Conservation (phyloP, 1,140 invertebrate genomes). For the Dendrolimus kikuchii region DNA sequence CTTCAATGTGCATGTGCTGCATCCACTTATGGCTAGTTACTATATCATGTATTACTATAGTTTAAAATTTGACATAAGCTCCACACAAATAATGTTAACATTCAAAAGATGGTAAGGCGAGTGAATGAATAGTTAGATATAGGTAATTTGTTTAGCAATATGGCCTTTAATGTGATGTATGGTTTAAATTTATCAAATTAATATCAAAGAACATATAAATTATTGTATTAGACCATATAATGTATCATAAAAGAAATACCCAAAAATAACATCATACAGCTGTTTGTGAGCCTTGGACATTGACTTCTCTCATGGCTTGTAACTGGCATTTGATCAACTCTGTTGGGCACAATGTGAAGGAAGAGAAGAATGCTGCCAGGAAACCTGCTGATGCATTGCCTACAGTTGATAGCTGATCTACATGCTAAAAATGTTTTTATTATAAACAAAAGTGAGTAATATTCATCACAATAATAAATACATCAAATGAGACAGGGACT, state of each 20-base stretch:
- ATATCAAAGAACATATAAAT: too few species aligned
- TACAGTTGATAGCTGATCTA: constrained; percentile 82
- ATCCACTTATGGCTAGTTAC: too few species aligned
- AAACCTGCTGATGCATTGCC: constrained; percentile 96
- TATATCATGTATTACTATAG: too few species aligned
- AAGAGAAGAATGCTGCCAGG: constrained; percentile 97
- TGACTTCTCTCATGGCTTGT: constrained; percentile 94
- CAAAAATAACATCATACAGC: constrained; percentile 58
- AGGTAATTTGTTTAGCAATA: too few species aligned
- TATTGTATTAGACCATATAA: too few species aligned
- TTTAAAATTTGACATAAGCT: too few species aligned
- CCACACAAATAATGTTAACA: too few species aligned
- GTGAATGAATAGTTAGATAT: too few species aligned
- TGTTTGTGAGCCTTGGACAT: constrained; percentile 55
- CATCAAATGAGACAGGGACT: not conserved
- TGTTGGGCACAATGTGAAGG: constrained; percentile 96
- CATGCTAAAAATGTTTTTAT: constrained; percentile 61
- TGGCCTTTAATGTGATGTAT: too few species aligned
- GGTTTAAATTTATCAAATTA: too few species aligned
- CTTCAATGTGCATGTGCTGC: too few species aligned
- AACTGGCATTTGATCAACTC: constrained; percentile 98
- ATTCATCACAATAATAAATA: constrained; percentile 1
- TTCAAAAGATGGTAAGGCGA: too few species aligned
- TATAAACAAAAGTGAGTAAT: constrained; percentile 8
- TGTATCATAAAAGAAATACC: constrained; percentile 35